These are phyloP conservation scores for Mesorhabditis spiculigera DNA, from an alignment of 2,888 invertebrate species.

Conservation along the genomic window DNA sequence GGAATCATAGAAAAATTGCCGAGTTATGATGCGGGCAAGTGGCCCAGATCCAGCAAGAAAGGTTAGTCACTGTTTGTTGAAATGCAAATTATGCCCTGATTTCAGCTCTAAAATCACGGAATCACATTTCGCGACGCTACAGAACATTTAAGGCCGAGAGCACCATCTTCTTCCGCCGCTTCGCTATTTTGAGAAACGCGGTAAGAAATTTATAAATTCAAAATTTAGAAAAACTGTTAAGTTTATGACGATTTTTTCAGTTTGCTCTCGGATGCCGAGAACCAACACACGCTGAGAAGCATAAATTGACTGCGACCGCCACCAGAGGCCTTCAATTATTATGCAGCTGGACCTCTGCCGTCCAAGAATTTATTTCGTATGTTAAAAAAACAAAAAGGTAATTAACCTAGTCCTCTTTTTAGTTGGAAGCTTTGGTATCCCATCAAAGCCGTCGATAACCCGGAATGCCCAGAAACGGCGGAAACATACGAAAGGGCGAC, in stretches of 20 bases:
- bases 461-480: conserved; percentile 81
- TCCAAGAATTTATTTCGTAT: conserved; percentile 69
- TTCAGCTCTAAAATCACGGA: no score
- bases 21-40: conserved; percentile 81
- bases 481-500: conserved; percentile 91
- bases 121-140: no score
- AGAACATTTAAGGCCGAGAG: no score
- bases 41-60: conserved; percentile 80
- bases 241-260: background rate
- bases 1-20: conserved; percentile 91
- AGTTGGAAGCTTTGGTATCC: conserved; percentile 92
- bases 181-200: no score
- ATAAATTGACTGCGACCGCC: background rate
- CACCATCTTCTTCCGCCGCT: no score
- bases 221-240: background rate
- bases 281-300: conserved; percentile 67
- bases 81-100: background rate
- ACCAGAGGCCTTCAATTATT: conserved; percentile 73
- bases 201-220: no score
- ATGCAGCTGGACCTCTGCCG: conserved; percentile 92
- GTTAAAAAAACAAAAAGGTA: no score
- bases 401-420: no score
- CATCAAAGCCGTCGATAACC: conserved; percentile 91
- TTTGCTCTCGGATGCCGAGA: conserved; percentile 72
- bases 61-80: conserved; percentile 17